These are phyloP conservation scores for Crematogaster levior DNA, from an alignment of 2,888 invertebrate species.

Conservation along the genomic window DNA sequence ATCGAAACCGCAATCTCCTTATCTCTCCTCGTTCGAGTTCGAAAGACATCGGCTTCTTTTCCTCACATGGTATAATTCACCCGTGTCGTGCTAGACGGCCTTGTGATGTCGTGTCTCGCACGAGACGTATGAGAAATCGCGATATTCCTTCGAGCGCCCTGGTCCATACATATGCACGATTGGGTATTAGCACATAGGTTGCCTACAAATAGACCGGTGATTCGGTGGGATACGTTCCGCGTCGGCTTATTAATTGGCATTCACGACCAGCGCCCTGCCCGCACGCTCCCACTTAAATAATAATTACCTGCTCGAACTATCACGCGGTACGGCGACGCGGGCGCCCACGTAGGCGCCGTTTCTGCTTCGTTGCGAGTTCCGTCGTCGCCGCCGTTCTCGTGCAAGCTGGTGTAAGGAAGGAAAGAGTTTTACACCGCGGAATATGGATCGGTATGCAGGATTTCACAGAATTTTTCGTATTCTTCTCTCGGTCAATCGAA, in stretches of 20 bases:
- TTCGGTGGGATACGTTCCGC: neutral
- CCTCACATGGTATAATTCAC: conserved; percentile 24
- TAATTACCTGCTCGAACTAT: conserved; percentile 73
- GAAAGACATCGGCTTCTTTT: conserved; percentile 28
- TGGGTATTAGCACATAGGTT: conserved; percentile 17
- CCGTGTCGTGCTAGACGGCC: conserved; percentile 24
- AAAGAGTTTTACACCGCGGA: neutral
- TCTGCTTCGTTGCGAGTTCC: conserved; percentile 67
- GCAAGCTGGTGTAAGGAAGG: conserved; percentile 2
- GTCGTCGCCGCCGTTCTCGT: conserved; percentile 38
- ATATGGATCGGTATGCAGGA: neutral
- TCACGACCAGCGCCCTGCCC: conserved; percentile 60
- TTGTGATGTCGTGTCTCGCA: conserved; percentile 29
- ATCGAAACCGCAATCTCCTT: neutral
- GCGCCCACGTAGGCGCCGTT: conserved; percentile 76
- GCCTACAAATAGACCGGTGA: conserved; percentile 29
- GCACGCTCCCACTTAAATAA: conserved; percentile 76
- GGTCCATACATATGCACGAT: neutral
- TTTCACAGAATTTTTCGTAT: neutral
- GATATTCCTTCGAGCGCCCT: conserved; percentile 40
- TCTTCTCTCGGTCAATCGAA: neutral
- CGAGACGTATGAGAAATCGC: conserved; percentile 14
- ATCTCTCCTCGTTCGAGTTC: neutral
- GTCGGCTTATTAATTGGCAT: conserved; percentile 71
- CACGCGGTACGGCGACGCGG: conserved; percentile 48